Conservation (phyloP, 2,113 vertebrate genomes). For the Smithornis capensis region DNA sequence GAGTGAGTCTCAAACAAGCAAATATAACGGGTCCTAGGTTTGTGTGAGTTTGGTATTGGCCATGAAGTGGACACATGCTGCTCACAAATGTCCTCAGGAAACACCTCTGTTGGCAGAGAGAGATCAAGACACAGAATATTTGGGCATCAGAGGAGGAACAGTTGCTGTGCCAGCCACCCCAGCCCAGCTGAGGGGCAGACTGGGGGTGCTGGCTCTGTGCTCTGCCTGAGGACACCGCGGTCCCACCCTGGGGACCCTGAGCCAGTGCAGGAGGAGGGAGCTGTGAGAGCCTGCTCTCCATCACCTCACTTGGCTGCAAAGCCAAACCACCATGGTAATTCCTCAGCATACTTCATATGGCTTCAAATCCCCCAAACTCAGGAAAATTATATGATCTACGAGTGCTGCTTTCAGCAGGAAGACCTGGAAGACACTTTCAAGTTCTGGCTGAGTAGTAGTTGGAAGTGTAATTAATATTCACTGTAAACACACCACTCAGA, state of each 20-base stretch:
- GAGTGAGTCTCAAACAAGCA: background rate
- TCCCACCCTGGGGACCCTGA: accelerated
- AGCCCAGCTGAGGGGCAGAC: background rate
- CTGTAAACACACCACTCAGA: constrained; percentile 64
- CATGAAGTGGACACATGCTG: background rate
- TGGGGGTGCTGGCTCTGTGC: accelerated
- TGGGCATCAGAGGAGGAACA: background rate
- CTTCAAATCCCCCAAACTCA: background rate
- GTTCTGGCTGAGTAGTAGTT: constrained; percentile 32
- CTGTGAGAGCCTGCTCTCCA: background rate
- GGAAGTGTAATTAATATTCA: constrained; percentile 65
- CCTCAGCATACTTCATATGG: background rate
- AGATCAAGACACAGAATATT: background rate
- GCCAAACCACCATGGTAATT: background rate
- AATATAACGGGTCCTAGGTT: background rate
- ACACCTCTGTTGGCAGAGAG: background rate
- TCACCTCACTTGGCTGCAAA: background rate
- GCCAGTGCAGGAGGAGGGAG: background rate
- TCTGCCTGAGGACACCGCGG: background rate
- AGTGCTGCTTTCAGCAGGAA: constrained; percentile 2
- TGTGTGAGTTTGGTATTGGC: accelerated
- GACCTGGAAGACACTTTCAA: constrained; percentile 23
- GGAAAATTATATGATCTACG: background rate
- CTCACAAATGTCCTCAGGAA: background rate
- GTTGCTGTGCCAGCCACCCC: background rate